Percentiles rank a stretch among this genome's conserved stretches.
These are phyloP conservation scores for Thera obeliscata DNA, from an alignment of 2,888 invertebrate species.

Conservation along the genomic window DNA sequence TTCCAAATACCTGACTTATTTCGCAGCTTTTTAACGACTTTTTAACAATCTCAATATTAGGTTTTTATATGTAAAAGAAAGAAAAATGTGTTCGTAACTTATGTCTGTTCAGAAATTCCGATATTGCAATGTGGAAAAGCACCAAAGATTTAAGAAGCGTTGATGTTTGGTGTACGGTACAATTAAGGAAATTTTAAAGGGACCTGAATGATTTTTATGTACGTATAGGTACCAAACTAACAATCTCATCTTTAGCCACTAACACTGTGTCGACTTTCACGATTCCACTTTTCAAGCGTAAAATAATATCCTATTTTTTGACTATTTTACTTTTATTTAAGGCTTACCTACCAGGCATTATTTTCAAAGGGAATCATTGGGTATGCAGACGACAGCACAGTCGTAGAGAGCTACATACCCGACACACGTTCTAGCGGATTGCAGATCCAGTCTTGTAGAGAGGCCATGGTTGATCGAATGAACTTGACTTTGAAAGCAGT, in stretches of 20 bases:
- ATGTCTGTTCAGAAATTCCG: conserved; percentile 73
- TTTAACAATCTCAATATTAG: conserved; percentile 80
- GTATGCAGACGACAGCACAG: too few relatives aligned
- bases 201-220: conserved; percentile 82
- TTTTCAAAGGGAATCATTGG: too few relatives aligned
- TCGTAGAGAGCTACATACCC: too few relatives aligned
- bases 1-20: conserved; percentile 74
- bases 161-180: conserved; percentile 76
- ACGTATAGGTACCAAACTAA: conserved; percentile 79
- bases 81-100: conserved; percentile 81
- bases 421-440: too few relatives aligned
- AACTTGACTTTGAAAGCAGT: too few relatives aligned
- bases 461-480: too few relatives aligned
- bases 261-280: conserved; percentile 61
- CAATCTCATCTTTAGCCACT: conserved; percentile 80
- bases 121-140: conserved; percentile 79
- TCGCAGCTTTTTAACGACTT: conserved; percentile 81
- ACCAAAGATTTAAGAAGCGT: conserved; percentile 83
- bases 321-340: conserved; percentile 70
- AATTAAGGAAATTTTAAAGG: conserved; percentile 82
- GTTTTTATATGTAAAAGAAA: conserved; percentile 66
- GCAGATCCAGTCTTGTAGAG: too few relatives aligned
- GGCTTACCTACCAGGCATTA: too few relatives aligned
- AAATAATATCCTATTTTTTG: conserved; percentile 72
- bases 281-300: conserved; percentile 53